Conservation (phyloP, 2,888 invertebrate genomes). For the Sympetrum striolatum region DNA sequence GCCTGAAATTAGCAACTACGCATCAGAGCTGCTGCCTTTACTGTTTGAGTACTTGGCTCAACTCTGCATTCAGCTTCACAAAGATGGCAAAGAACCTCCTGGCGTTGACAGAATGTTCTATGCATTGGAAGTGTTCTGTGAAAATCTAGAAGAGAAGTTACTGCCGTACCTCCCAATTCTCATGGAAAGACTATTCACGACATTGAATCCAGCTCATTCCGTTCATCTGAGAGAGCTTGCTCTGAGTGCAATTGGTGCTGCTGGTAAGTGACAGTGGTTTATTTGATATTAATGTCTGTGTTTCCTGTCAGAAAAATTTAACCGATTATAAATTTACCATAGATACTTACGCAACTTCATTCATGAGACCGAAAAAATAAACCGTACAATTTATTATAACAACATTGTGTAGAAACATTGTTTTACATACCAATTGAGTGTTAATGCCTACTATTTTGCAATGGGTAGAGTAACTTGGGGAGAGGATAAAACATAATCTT, state of each 20-base stretch:
- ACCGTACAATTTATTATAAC: no score
- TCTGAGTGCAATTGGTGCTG: constrained; percentile 72
- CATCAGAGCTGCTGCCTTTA: constrained; percentile 73
- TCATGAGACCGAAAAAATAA: no score
- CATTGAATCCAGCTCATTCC: constrained; percentile 64
- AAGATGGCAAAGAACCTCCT: constrained; percentile 67
- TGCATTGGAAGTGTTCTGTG: constrained; percentile 80
- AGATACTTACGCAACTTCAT: no score
- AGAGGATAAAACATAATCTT: no score
- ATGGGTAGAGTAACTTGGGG: no score
- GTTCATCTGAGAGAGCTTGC: constrained; percentile 71
- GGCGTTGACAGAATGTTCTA: constrained; percentile 78
- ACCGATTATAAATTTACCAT: no score
- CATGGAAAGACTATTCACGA: constrained; percentile 73
- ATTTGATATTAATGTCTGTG: no score
- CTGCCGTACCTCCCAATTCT: constrained; percentile 74
- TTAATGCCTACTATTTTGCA: no score
- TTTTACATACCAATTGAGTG: no score
- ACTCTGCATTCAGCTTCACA: constrained; percentile 64
- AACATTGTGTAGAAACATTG: no score
- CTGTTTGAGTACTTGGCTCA: constrained; percentile 74
- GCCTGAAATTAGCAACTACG: constrained; percentile 78
- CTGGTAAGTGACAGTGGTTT: constrained; percentile 55
- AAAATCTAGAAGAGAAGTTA: constrained; percentile 76
- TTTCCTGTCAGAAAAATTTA: no score